phyloP scores from a whole-genome alignment of 2,113 vertebrate genomes.

The Corythornis vintsioides region DNA sequence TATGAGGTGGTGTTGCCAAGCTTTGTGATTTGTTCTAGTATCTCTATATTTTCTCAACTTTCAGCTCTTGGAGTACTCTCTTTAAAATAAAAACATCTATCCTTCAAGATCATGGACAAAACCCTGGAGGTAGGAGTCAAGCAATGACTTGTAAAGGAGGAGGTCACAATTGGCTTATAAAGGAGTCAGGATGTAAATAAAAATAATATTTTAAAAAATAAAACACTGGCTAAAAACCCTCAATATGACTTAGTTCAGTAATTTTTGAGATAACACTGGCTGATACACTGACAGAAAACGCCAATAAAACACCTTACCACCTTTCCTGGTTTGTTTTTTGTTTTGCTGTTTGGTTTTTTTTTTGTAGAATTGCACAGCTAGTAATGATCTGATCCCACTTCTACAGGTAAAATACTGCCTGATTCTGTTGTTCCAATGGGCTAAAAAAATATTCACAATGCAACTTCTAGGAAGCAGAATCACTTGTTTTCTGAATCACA shows the following conservation, averaged over 20 bases:
- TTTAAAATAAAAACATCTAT: background rate
- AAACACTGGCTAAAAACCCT: background rate
- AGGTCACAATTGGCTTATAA: background rate
- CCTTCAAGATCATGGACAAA: background rate
- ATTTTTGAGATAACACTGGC: background rate
- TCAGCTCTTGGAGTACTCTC: background rate
- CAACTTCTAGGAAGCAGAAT: background rate
- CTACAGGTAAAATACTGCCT: background rate
- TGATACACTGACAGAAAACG: background rate
- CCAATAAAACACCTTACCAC: background rate
- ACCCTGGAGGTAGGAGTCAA: background rate
- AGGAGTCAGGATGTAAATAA: background rate
- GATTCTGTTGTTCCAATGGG: background rate
- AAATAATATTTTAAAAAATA: background rate
- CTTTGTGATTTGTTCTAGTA: slow-evolving; percentile 4
- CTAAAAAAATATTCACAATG: background rate
- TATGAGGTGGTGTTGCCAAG: background rate
- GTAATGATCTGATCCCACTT: background rate
- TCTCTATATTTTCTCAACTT: background rate
- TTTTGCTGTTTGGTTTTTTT: background rate
- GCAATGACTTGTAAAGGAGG: background rate
- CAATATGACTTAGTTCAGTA: background rate
- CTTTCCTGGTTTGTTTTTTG: background rate
- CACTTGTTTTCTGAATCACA: background rate
- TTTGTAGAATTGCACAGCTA: background rate